Evolutionary conservation across 2,888 invertebrate species (phyloP), one percentile per base, ranked within the genome.

Genomic region (Pterostichus niger): DNA sequence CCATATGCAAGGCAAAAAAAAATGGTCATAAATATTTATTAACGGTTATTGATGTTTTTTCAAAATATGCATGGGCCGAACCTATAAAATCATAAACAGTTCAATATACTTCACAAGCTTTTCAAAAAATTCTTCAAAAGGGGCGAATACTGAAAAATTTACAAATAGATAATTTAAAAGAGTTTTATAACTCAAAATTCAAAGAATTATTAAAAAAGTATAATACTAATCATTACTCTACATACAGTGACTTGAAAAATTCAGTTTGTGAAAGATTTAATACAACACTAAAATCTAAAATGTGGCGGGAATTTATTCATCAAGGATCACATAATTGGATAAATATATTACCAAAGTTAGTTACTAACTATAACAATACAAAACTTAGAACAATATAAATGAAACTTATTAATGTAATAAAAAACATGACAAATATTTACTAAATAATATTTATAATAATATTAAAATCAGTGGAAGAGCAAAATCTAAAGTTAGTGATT

Each of bases 21-120:
- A 56, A n/a, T n/a, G 86, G 86, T 6, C 87, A 84, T 82, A 86
- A 86, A 83, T 88, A 86, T 83, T 82, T 89, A 52, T 83, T 89
- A 59, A 87, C 87, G 9, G 85, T 88, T 4, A 44, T 71, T 40
- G 71, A 71, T 71, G 85, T 85, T 15, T 88, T 88, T 85, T 88
- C 88, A 0, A 89, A 89, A 86, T 89, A 85, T 86, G 87, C 88
- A 0, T 89, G 87, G 88, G 86, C 86, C 24, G 76, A 85, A 49
- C 87, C 88, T 0, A 54, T 87, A 4, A 88, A 88, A 85, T 85
- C 77, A 15, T 88, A 87, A 86, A 86, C 80, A 73, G 87, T 84
- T n/a, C 82, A 85, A 56, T 86, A 87, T 81, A 85, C 87, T 6
- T 17, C 52, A 40, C 10, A 31, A n/a, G 75, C 52, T 46, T 46